Base-by-base conservation (phyloP, 2,888 invertebrate genomes). In the Drosophila imparisetae region DNA sequence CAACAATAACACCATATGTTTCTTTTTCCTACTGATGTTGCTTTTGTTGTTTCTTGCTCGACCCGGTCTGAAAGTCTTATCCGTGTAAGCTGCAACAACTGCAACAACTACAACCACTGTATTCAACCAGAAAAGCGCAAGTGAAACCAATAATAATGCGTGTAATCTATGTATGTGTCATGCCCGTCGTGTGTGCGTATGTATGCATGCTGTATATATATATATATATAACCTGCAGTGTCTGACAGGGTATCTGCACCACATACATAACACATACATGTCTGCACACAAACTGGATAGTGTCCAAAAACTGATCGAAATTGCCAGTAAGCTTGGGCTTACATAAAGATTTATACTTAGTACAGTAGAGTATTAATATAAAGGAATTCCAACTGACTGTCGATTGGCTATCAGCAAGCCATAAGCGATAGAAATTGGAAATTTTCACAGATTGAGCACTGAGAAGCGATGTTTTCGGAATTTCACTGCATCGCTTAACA, bases 121-220 rank as follows among this genome's bases (percentile, higher is more conserved):
- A 53, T 45, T 36, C 52, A 34, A 63, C 53, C 70, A 66, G 71
- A 78, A 78, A 77, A 78, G 80, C 80, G 78, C 80, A 78, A 78
- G 78, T 78, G 80, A 78, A 80, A 80, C 66, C 66, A 70, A 64
- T 76, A 70, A 76, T 66, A 70, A 75, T 79, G 80, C 57, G 57
- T 74, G 29, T 11, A 40, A 4, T 18, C 27, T 30, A 21, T 32
- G 50, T 36, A 36, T 60, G 29, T 40, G 10, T 10, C 18, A 27
- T 45, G 27, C 40, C 21, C 59, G 42, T 45, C 8, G 36, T 48
- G 30, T 58, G 58, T 38, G 58, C 38, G n/a, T 62, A 29, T 15
- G 10, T 42, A 7, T 21, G 21, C 21, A 45, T 42, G 21, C 21
- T 42, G 15, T 2, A 15, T 18, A 18, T 38, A 38, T 38, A 38